Base-by-base conservation (phyloP, 2,797 vertebrate genomes). In the Clarias platycephalus region DNA sequence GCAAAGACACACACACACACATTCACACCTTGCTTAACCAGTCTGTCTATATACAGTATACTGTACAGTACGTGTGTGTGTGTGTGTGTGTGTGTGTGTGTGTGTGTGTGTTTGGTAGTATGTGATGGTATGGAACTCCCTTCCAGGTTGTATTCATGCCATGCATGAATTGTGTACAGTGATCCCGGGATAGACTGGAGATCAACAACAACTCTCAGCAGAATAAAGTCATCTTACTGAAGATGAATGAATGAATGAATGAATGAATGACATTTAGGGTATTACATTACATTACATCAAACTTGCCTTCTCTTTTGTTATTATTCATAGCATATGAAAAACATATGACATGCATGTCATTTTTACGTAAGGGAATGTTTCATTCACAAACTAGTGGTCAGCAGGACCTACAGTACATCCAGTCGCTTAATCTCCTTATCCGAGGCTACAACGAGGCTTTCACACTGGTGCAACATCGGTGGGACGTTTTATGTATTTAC, bases 351-450 rank as follows among this genome's bases (percentile, higher is more conserved):
- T 31, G n/a, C 28, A 28, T 28, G 8, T 20, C 77, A 44, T 79
- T 28, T 44, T 13, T 15, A 5, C 31, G 7, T 16, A 40, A 62
- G 24, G 34, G 34, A 79, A 83, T 67, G 82, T 66, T 76, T 83
- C 77, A 86, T 86, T 84, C 75, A 85, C 74, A 83, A 88, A 86
- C 66, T 84, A 75, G 78, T 55, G 88, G 57, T 74, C 71, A 78
- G 13, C 28, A 44, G 40, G 63, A 22, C 53, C 24, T 49, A 3
- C 49, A 75, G 82, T 13, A 75, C 62, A 68, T 75, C 16, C 49
- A 62, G 12, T 62, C 64, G 71, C 77, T 72, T 80, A 58, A 81
- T 81, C 78, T 80, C 83, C 70, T 40, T 63, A 28, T 79, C 37
- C 10, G 28, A 40, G 26, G 64, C 63, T 55, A 40, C 70, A 76